Conservation (phyloP, 2,113 vertebrate species). For the Thamnaconus septentrionalis region DNA sequence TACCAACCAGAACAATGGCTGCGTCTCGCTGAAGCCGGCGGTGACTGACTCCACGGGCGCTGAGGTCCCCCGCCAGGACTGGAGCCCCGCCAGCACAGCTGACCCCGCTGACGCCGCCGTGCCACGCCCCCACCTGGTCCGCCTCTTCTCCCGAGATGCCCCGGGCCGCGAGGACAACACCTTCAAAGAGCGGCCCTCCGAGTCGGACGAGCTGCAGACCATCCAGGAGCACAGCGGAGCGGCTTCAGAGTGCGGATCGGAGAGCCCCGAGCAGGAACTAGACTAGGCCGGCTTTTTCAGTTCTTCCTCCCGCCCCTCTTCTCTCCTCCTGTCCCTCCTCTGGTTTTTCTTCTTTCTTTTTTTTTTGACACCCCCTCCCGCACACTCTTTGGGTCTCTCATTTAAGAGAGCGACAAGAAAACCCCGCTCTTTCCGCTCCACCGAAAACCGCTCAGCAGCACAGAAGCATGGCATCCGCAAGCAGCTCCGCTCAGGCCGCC, state of each 20-base stretch:
- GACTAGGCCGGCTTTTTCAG: conserved; percentile 63
- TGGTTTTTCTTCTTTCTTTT: conserved; percentile 1
- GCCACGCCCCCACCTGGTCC: conserved; percentile 96
- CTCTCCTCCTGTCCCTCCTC: conserved; percentile 42
- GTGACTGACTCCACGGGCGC: conserved; percentile 92
- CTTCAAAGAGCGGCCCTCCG: conserved; percentile 99
- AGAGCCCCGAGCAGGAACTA: conserved; percentile 86
- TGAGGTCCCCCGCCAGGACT: conserved; percentile 83
- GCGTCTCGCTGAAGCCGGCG: conserved; percentile 85
- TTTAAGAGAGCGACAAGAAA: conserved; percentile 53
- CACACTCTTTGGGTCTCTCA: conserved; percentile 28
- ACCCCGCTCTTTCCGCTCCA: conserved; percentile 41
- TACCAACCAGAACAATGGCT: conserved; percentile 95
- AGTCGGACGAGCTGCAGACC: conserved; percentile 98
- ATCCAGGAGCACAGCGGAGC: conserved; percentile 91
- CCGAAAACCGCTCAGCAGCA: conserved; percentile 54
- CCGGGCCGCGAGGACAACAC: conserved; percentile 99
- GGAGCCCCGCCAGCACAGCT: conserved; percentile 85
- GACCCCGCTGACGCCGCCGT: conserved; percentile 75
- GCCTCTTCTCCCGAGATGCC: conserved; percentile 99
- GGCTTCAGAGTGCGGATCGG: conserved; percentile 82
- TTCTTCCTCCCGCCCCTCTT: conserved; percentile 29
- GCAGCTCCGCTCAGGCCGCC: conserved; percentile 88
- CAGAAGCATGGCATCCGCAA: conserved; percentile 88
- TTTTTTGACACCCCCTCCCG: no score